Conservation (phyloP, 2,797 vertebrate species). For the Sebastes oblongus region DNA sequence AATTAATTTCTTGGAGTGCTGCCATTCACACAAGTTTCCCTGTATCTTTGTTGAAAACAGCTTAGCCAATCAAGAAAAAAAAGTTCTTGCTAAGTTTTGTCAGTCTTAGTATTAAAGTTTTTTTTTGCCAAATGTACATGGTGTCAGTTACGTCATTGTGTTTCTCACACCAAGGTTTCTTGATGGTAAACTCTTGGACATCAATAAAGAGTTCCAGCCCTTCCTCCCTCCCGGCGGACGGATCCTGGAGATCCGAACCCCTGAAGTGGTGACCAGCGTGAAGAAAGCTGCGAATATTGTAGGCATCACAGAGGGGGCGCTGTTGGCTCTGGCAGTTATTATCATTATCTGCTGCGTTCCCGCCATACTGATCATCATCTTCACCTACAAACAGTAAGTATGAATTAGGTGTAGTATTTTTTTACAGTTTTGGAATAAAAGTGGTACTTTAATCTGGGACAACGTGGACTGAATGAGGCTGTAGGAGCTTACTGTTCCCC, state of each 20-base stretch:
- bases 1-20: conserved; percentile 11
- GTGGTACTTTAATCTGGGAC: not conserved
- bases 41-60: not conserved
- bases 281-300: conserved; percentile 93
- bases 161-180: conserved; percentile 84
- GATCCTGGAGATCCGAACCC: conserved; percentile 95
- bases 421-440: not conserved
- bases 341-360: conserved; percentile 97
- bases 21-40: conserved; percentile 11
- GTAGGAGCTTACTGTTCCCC: not conserved
- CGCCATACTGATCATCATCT: conserved; percentile 93
- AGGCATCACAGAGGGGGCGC: conserved; percentile 94
- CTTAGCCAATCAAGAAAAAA: not conserved
- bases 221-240: conserved; percentile 93
- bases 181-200: conserved; percentile 95
- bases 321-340: conserved; percentile 93
- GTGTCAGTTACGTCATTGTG: not conserved
- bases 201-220: conserved; percentile 96
- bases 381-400: conserved; percentile 95
- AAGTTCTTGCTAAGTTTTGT: not conserved
- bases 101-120: not conserved
- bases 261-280: conserved; percentile 91
- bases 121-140: not conserved
- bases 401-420: not conserved
- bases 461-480: not conserved